phyloP scores from a whole-genome alignment of 2,113 vertebrate genomes.

The Crotophaga sulcirostris region DNA sequence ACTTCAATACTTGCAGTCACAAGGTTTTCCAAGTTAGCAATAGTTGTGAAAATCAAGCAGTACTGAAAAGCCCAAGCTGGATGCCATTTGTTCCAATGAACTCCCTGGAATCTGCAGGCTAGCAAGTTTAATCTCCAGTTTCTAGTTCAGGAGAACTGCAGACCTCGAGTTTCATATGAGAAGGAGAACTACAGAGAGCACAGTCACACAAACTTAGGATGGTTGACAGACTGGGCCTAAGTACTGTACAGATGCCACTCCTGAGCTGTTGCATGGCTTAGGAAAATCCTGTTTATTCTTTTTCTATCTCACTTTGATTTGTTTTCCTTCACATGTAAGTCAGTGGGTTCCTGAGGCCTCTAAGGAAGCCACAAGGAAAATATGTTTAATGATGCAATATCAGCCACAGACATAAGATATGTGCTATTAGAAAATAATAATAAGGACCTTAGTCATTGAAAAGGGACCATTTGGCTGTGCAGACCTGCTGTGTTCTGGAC shows the following conservation, averaged over 20 bases:
- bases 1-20: background rate
- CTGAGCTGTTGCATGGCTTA: background rate
- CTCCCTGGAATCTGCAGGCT: background rate
- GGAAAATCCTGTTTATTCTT: background rate
- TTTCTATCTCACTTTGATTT: background rate
- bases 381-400: background rate
- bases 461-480: background rate
- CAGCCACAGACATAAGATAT: too few species aligned
- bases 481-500: background rate
- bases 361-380: background rate
- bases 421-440: background rate
- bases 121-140: background rate
- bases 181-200: background rate
- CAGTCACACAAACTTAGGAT: rapidly evolving
- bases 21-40: background rate
- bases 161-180: background rate
- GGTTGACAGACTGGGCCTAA: background rate
- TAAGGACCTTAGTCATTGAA: background rate
- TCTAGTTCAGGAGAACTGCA: background rate
- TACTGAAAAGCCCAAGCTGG: background rate
- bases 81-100: background rate
- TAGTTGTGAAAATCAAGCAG: background rate
- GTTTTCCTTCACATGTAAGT: background rate
- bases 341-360: background rate
- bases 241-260: background rate